Evolutionary conservation across 2,113 vertebrate species (phyloP), one percentile per base, ranked within the genome.

Genomic region (Polypterus senegalus): DNA sequence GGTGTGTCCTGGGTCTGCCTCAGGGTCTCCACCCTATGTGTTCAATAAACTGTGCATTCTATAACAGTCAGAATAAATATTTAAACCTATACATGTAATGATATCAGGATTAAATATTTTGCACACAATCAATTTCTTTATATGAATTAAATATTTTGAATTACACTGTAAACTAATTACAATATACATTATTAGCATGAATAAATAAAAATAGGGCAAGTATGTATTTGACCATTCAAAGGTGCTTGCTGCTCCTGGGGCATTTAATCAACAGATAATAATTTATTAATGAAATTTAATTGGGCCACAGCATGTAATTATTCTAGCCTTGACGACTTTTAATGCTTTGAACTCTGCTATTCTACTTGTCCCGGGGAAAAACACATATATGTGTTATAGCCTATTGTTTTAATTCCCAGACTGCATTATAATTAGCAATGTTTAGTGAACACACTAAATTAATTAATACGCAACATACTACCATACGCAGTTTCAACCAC

Each of bases 381-480:
- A 27, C 27, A 27, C 27, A 27, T 27, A 52, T 52, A 52, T 52
- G 10, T 52, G 7, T 52, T 52, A 52, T 56, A 58, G 56, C 6
- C 56, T 58, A 43, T 73, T 86, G 85, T 86, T 87, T 84, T 83
- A 75, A 65, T 85, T 88, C 86, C 84, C 86, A 74, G 59, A 77
- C 72, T 83, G 86, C 78, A 80, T 76, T 78, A 76, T 87, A 87
- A 89, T 84, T 83, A 86, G 82, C 78, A 83, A 85, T 88, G 87
- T 86, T 88, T 89, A 84, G 77, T 69, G 83, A 80, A 71, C 79
- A 80, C 81, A 79, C 75, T 86, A 83, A 80, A 80, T 79, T 87
- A 89, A 88, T 89, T 89, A 89, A 85, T 84, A 77, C 75, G 77
- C 84, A 86, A 79, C 79, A 76, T 82, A 86, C 87, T 87, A 86